Conservation (phyloP, 2,888 invertebrate species). For the Dione vanillae region DNA sequence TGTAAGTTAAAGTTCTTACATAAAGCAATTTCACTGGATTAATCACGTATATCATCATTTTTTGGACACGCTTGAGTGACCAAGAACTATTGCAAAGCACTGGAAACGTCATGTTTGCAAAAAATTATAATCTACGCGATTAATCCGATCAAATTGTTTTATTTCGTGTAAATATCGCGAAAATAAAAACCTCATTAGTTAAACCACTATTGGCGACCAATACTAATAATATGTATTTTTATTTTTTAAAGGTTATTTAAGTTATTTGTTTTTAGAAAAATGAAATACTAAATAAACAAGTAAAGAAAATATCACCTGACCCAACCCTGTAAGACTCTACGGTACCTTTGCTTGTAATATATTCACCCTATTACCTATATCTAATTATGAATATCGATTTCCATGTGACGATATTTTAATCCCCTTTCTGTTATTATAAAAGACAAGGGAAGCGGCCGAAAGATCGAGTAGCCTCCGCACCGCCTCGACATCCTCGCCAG, state of each 20-base stretch:
- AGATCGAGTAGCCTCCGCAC: conserved; percentile 77
- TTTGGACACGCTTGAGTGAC: no score
- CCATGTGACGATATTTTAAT: conserved; percentile 67
- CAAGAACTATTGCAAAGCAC: no score
- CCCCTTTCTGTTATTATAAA: conserved; percentile 70
- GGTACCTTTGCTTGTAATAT: conserved; percentile 56
- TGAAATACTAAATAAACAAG: neutral
- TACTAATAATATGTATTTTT: no score
- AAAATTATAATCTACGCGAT: no score
- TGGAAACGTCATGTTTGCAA: no score
- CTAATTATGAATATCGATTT: conserved; percentile 82
- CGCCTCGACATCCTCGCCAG: conserved; percentile 71
- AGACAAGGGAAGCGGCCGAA: conserved; percentile 53
- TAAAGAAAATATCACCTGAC: conserved; percentile 7
- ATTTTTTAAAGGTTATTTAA: no score
- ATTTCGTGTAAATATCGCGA: no score
- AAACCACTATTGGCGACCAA: no score
- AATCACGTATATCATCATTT: no score
- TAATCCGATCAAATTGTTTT: no score
- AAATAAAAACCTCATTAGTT: no score
- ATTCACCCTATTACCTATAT: conserved; percentile 76
- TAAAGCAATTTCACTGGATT: no score
- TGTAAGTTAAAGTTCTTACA: neutral
- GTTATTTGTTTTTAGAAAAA: neutral
- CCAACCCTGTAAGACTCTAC: conserved; percentile 46